A percentile compares a stretch with the other conserved stretches of the same genome.
These are phyloP conservation scores for Sebastes minor DNA, from an alignment of 2,797 vertebrate genomes.

Conservation along the genomic window DNA sequence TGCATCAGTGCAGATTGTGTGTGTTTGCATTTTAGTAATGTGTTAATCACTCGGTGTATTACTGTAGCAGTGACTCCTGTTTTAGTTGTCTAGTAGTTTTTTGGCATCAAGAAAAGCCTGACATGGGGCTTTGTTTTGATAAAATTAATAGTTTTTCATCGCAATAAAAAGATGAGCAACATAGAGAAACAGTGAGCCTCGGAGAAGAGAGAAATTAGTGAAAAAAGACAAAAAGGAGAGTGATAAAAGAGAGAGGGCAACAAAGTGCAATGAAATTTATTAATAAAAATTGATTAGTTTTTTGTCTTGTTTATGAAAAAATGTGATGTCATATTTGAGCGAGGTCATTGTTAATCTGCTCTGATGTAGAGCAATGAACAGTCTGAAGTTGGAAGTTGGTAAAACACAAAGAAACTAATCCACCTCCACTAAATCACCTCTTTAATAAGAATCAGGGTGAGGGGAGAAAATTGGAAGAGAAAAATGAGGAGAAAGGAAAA, in stretches of 20 bases:
- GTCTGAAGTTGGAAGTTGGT: background rate
- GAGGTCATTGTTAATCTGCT: background rate
- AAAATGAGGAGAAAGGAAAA: background rate
- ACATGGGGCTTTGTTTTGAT: background rate
- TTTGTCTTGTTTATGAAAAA: background rate
- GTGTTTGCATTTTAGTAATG: background rate
- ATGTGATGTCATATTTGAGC: background rate
- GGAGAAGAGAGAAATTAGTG: background rate
- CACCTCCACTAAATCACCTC: background rate
- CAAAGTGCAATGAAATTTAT: background rate
- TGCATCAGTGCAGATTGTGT: background rate
- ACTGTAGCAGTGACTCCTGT: background rate
- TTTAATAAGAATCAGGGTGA: background rate
- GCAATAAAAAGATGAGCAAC: background rate
- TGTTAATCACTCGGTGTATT: background rate
- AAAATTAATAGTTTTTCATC: background rate
- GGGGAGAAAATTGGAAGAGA: background rate
- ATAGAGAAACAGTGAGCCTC: background rate
- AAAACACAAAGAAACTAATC: background rate
- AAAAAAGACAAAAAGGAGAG: background rate
- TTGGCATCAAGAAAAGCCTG: background rate
- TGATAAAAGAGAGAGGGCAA: background rate
- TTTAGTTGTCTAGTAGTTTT: background rate
- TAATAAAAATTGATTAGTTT: background rate
- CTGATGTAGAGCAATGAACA: background rate